phyloP scores from a whole-genome alignment of 2,888 invertebrate species.

The Yponomeuta plumbellus region DNA sequence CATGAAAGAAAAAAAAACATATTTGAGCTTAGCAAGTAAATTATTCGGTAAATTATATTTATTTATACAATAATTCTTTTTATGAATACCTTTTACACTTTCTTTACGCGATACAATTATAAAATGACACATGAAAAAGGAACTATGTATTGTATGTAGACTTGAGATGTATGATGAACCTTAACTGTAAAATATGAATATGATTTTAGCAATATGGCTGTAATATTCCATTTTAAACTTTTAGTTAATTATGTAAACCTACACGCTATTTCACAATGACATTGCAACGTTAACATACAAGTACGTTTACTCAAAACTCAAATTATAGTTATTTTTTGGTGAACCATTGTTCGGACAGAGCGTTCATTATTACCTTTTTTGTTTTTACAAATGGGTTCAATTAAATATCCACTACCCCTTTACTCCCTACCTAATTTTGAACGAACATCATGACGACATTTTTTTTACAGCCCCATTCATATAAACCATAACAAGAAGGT shows the following conservation, averaged over 20 bases:
- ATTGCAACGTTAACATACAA: conserved; percentile 39
- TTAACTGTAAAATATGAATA: conserved; percentile 44
- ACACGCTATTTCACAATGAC: conserved; percentile 45
- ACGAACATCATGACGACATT: background rate
- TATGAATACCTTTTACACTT: conserved; percentile 59
- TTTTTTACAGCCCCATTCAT: background rate
- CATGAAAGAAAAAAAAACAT: conserved; percentile 54
- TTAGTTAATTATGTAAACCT: conserved; percentile 37
- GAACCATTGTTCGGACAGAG: conserved; percentile 33
- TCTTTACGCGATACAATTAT: conserved; percentile 62
- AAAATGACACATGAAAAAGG: conserved; percentile 75
- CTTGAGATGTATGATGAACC: conserved; percentile 63
- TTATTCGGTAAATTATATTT: conserved; percentile 64
- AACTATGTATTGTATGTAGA: conserved; percentile 67
- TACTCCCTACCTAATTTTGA: background rate
- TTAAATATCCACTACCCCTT: background rate
- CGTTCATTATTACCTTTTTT: too few species aligned
- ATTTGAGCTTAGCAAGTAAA: conserved; percentile 73
- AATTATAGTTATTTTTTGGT: conserved; percentile 57
- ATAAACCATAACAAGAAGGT: background rate
- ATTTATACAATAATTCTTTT: conserved; percentile 49
- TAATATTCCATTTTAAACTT: conserved; percentile 37
- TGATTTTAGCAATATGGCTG: conserved; percentile 56
- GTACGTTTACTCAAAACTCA: conserved; percentile 34
- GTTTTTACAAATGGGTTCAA: conserved; percentile 17